Conservation (phyloP, 2,797 vertebrate species). For the Epinephelus coioides region DNA sequence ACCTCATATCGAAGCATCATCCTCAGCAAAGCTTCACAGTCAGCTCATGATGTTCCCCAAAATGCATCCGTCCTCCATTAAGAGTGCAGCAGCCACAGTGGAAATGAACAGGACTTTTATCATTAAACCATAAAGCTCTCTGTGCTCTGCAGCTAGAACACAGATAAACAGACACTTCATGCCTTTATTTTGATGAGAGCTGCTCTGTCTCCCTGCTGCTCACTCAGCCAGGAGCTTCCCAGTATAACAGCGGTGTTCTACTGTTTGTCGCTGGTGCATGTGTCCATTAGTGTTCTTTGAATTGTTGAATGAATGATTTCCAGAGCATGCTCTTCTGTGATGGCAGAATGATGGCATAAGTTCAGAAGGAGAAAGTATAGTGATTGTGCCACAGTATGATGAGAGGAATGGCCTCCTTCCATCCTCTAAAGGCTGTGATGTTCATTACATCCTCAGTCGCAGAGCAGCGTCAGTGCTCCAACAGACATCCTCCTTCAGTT, state of each 20-base stretch:
- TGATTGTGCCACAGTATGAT: neutral
- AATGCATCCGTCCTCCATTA: neutral
- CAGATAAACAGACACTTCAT: neutral
- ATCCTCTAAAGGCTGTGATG: too few species aligned
- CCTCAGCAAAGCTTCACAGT: neutral
- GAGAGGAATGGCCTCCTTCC: too few species aligned
- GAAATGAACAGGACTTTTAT: slow-evolving; percentile 7
- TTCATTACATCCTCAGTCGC: too few species aligned
- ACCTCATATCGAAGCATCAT: slow-evolving; percentile 1
- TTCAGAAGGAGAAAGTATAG: neutral
- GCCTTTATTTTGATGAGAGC: neutral
- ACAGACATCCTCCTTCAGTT: too few species aligned
- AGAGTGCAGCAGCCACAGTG: neutral
- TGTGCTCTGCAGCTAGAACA: neutral
- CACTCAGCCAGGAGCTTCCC: neutral
- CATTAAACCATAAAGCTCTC: slow-evolving; percentile 20
- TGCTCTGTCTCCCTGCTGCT: neutral
- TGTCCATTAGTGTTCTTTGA: neutral
- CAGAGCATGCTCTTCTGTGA: neutral
- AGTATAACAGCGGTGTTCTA: neutral
- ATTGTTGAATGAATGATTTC: neutral
- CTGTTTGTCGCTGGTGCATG: neutral
- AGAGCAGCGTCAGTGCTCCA: too few species aligned
- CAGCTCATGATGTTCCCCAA: slow-evolving; percentile 8
- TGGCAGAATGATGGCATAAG: neutral